A percentile compares a stretch with the other conserved stretches of the same genome.
Evolutionary conservation across 1,140 invertebrate species (phyloP).

Genomic region (Drosophila navojoa): DNA sequence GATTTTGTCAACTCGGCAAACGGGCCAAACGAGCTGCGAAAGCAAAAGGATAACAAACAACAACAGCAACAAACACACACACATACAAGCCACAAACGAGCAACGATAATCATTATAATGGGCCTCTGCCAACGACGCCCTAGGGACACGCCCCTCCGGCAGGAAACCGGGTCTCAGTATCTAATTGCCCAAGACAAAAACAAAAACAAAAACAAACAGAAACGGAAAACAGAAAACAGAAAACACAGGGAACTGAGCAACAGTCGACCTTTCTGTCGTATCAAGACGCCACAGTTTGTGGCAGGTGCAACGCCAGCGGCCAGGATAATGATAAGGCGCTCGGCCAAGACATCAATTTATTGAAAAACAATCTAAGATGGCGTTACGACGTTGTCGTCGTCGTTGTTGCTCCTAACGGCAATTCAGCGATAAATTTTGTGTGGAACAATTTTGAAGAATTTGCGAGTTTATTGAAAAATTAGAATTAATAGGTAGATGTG

Average conservation of each 20-base stretch:
- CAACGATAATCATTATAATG: conserved; percentile 78
- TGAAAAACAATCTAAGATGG: conserved; percentile 62
- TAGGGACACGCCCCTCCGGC: conserved; percentile 47
- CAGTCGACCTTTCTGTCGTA: not conserved
- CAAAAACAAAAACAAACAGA: conserved; percentile 34
- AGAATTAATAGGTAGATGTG: too few relatives aligned
- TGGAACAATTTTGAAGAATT: not conserved
- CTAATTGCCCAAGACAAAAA: conserved; percentile 65
- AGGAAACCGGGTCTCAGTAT: conserved; percentile 23
- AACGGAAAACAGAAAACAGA: conserved; percentile 26
- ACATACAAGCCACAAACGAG: conserved; percentile 64
- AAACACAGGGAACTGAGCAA: not conserved
- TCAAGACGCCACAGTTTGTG: not conserved
- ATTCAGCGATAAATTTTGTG: conserved; percentile 9
- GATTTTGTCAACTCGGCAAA: conserved; percentile 76
- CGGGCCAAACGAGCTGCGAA: conserved; percentile 64
- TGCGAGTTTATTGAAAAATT: conserved; percentile 18
- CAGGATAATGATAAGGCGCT: conserved; percentile 30
- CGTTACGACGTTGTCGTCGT: conserved; percentile 18
- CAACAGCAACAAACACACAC: conserved; percentile 4
- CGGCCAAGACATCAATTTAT: conserved; percentile 54
- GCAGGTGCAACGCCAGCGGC: conserved; percentile 41
- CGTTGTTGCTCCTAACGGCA: conserved; percentile 2
- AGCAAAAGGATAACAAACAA: conserved; percentile 61
- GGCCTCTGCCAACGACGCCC: conserved; percentile 68